Conservation (phyloP, 1,140 invertebrate species). For the Oedothorax gibbosus region DNA sequence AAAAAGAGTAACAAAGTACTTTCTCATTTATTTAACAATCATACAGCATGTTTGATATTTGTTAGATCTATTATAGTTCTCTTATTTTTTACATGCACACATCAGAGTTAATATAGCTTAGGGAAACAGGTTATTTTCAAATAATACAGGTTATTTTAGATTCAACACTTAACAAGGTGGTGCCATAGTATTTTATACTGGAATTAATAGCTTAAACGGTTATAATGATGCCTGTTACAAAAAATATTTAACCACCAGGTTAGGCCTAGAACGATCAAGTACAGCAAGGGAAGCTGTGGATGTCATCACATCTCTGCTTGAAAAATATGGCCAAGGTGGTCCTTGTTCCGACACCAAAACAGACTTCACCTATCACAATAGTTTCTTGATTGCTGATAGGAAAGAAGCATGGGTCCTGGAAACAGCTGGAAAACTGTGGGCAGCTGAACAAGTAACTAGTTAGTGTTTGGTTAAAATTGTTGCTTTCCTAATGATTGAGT, state of each 20-base stretch:
- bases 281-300: conserved; percentile 75
- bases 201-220: no score
- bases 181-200: no score
- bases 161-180: no score
- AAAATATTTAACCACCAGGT: conserved; percentile 69
- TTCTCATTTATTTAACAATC: no score
- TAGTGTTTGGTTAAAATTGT: conserved; percentile 60
- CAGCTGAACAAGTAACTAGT: conserved; percentile 78
- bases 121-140: no score
- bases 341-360: conserved; percentile 74
- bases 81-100: no score
- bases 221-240: no score
- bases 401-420: conserved; percentile 79
- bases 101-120: no score
- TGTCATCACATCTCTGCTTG: conserved; percentile 75
- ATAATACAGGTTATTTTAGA: no score
- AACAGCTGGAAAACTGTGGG: conserved; percentile 81
- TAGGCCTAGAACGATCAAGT: conserved; percentile 77
- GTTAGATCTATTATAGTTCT: no score
- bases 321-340: conserved; percentile 79
- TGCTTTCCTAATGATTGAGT: conserved; percentile 8
- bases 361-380: conserved; percentile 76
- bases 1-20: no score
- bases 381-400: conserved; percentile 76
- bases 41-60: no score